Evolutionary conservation across 35 echinoderm and acorn worm genomes (phyloP), one percentile per base, ranked within the genome.

Genomic region (Ophiothrix spiculata): DNA sequence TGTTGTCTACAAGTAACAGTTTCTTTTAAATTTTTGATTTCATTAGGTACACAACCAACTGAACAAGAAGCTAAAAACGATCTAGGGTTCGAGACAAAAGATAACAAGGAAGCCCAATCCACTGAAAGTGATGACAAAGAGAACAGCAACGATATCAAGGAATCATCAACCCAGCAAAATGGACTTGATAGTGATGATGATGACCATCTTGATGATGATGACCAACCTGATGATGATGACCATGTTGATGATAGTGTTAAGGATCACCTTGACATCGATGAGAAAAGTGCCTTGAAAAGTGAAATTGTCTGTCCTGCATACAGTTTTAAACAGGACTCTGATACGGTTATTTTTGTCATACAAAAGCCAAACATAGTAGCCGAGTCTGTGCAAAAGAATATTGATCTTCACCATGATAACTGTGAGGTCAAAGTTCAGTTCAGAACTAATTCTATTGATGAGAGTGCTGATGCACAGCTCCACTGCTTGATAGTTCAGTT

Each of bases 221-320:
- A n/a, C n/a, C n/a, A n/a, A n/a, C n/a, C n/a, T n/a, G n/a, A n/a
- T n/a, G n/a, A n/a, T n/a, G n/a, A n/a, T n/a, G n/a, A n/a, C n/a
- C n/a, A n/a, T n/a, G n/a, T n/a, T n/a, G n/a, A n/a, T n/a, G n/a
- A n/a, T n/a, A n/a, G n/a, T n/a, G n/a, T n/a, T n/a, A n/a, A n/a
- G n/a, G n/a, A n/a, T n/a, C n/a, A n/a, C n/a, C n/a, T n/a, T n/a
- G n/a, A n/a, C n/a, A n/a, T n/a, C n/a, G n/a, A n/a, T n/a, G n/a
- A n/a, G n/a, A n/a, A n/a, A n/a, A n/a, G n/a, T n/a, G n/a, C n/a
- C n/a, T n/a, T n/a, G n/a, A n/a, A n/a, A n/a, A n/a, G n/a, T n/a
- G n/a, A n/a, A n/a, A n/a, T n/a, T n/a, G n/a, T n/a, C n/a, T 94
- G 78, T 19, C 92, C 92, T 29, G 32, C 33, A 32, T 90, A 77